Percentiles rank a stretch among this genome's conserved stretches.
Conservation (phyloP, 2,888 invertebrate species). For the Dolomedes plantarius region DNA sequence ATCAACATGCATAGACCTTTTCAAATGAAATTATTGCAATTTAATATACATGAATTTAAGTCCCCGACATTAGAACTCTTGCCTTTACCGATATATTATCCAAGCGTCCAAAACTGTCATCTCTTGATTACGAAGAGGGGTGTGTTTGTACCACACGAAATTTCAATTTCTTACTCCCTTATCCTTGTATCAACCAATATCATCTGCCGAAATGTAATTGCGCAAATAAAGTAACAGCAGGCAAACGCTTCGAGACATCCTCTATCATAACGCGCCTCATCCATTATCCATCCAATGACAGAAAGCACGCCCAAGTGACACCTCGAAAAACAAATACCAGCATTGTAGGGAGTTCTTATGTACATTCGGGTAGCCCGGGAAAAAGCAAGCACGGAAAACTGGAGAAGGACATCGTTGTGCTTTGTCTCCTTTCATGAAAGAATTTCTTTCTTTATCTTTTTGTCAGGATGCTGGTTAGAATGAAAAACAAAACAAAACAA, state of each 20-base stretch:
- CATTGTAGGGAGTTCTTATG: too few species aligned
- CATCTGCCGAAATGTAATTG: background rate
- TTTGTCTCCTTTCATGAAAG: background rate
- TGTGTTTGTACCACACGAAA: too few species aligned
- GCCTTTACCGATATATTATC: too few species aligned
- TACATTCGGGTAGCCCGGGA: too few species aligned
- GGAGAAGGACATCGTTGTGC: background rate
- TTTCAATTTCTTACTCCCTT: background rate
- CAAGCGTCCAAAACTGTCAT: too few species aligned
- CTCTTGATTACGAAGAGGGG: too few species aligned
- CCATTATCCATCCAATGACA: slow-evolving; percentile 4
- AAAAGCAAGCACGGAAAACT: background rate
- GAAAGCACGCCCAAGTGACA: slow-evolving; percentile 9
- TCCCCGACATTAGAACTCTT: too few species aligned
- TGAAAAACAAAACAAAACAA: too few species aligned
- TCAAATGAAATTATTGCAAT: too few species aligned
- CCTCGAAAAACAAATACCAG: slow-evolving; percentile 4
- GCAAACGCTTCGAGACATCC: background rate
- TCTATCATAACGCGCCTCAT: background rate
- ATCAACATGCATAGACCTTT: too few species aligned
- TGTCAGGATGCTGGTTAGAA: too few species aligned
- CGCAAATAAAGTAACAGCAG: background rate
- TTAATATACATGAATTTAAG: too few species aligned
- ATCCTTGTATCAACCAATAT: background rate
- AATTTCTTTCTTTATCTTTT: background rate